Percentiles rank a stretch among this genome's conserved stretches.
phyloP scores from a whole-genome alignment of 2,888 invertebrate genomes.

The Sipha maydis region DNA sequence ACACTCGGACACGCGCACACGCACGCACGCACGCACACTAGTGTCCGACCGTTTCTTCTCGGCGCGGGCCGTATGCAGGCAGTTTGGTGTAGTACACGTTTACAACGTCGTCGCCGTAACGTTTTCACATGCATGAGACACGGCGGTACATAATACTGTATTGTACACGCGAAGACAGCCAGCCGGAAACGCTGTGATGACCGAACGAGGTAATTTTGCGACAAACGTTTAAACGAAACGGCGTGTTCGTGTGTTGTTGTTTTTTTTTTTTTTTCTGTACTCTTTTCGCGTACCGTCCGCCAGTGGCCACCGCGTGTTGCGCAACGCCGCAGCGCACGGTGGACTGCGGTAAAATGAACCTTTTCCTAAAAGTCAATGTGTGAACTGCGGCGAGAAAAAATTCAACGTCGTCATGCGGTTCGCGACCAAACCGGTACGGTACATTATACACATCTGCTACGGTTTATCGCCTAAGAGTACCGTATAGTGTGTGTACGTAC shows the following conservation, averaged over 20 bases:
- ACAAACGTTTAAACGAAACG: neutral
- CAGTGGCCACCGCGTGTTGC: no score
- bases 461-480: no score
- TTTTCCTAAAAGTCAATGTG: no score
- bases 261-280: neutral
- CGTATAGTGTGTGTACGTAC: no score
- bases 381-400: no score
- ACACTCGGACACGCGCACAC: neutral
- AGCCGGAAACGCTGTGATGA: slow-evolving; percentile 29
- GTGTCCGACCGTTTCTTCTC: neutral
- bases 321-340: no score
- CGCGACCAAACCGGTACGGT: no score
- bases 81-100: neutral
- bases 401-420: no score
- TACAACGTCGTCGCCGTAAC: neutral
- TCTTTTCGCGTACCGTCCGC: neutral
- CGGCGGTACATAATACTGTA: neutral
- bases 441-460: no score
- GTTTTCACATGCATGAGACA: slow-evolving; percentile 13
- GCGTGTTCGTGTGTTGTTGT: neutral
- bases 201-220: slow-evolving; percentile 33
- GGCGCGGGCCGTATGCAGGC: neutral
- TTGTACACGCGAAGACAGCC: neutral
- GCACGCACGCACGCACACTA: neutral
- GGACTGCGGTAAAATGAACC: no score